Conservation (phyloP, 2,797 vertebrate genomes). For the Simalia tracyae region DNA sequence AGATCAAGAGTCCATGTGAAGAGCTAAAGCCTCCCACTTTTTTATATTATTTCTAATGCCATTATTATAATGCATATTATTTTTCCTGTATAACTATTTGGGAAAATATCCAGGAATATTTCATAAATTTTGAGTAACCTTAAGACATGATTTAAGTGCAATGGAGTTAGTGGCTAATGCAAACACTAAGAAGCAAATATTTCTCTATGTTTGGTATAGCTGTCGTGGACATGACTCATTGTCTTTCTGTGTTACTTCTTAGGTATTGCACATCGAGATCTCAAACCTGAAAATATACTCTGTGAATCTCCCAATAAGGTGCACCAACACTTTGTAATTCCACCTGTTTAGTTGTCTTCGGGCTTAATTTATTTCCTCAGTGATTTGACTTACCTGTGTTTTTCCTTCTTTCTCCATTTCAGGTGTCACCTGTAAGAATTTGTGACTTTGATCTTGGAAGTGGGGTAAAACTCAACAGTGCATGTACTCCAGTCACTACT, state of each 20-base stretch:
- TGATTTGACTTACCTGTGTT: not conserved
- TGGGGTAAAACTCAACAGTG: constrained; percentile 93
- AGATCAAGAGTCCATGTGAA: not conserved
- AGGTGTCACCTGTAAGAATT: constrained; percentile 96
- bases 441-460: constrained; percentile 98
- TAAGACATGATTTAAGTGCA: not conserved
- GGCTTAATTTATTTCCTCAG: not conserved
- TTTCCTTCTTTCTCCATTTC: constrained; percentile 24
- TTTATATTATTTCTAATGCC: not conserved
- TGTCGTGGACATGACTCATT: constrained; percentile 31
- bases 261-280: constrained; percentile 96
- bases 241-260: constrained; percentile 49
- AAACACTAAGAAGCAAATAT: not conserved
- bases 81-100: not conserved
- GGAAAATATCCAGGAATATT: not conserved
- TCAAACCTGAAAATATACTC: constrained; percentile 96
- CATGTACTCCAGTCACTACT: constrained; percentile 93
- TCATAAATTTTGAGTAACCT: not conserved
- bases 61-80: not conserved
- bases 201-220: not conserved
- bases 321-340: not conserved
- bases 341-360: not conserved
- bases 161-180: not conserved
- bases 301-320: constrained; percentile 93
- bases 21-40: not conserved